Percentiles rank a stretch among this genome's conserved stretches.
Evolutionary conservation across 2,113 vertebrate genomes (phyloP).

Genomic region (Hemibagrus wyckioides): DNA sequence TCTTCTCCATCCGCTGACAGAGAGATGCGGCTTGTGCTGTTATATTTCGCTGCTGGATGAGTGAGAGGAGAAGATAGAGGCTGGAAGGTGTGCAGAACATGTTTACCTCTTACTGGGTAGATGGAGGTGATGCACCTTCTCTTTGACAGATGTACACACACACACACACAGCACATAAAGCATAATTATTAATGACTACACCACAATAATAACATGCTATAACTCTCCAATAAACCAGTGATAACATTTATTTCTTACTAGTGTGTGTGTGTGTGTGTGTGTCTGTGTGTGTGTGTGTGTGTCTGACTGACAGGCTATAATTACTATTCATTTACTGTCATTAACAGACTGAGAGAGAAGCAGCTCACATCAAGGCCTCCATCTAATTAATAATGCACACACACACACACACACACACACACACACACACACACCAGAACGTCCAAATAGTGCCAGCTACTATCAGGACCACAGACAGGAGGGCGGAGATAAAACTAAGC

Average conservation of each 20-base stretch:
- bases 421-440: constrained; percentile 35
- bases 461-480: not conserved
- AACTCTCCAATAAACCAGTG: not conserved
- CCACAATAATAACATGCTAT: not conserved
- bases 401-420: constrained; percentile 63
- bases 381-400: constrained; percentile 47
- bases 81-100: not conserved
- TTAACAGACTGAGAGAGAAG: constrained; percentile 49
- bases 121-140: not conserved
- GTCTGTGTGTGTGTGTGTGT: constrained; percentile 40
- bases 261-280: constrained; percentile 26
- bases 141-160: not conserved
- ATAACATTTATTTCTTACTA: not conserved
- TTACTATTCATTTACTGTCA: constrained; percentile 49
- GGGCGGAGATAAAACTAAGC: not conserved
- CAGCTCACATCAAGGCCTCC: constrained; percentile 32
- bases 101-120: not conserved
- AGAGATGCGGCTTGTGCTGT: not conserved
- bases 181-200: not conserved
- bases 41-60: not conserved
- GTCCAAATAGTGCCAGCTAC: constrained; percentile 37
- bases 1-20: not conserved
- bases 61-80: not conserved
- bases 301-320: constrained; percentile 39
- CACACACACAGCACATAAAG: not conserved